Conservation (phyloP, 2,113 vertebrate genomes). For the Deroptyus accipitrinus region DNA sequence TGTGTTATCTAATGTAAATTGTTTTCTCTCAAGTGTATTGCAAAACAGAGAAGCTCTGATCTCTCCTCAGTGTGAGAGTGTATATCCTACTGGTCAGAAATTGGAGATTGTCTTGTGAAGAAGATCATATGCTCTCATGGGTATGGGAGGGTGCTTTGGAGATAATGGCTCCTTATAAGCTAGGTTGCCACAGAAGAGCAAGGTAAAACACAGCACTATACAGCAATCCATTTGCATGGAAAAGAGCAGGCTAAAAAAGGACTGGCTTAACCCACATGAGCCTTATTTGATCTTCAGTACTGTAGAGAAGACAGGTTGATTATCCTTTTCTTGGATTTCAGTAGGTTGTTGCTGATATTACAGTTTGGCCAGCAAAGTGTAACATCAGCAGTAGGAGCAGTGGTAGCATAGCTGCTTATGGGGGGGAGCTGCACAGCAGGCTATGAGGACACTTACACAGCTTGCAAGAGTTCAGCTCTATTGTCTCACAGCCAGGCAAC, state of each 20-base stretch:
- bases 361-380: not conserved
- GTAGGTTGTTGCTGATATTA: not conserved
- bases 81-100: not conserved
- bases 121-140: not conserved
- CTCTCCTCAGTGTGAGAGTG: not conserved
- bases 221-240: not conserved
- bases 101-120: not conserved
- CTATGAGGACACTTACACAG: not conserved
- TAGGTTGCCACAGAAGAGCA: not conserved
- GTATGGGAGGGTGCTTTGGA: not conserved
- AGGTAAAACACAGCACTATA: not conserved
- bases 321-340: not conserved
- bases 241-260: not conserved
- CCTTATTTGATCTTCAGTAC: not conserved
- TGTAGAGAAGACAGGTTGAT: not conserved
- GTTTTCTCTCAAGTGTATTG: not conserved
- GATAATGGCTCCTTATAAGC: not conserved
- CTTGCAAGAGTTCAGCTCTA: not conserved
- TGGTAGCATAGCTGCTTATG: not conserved
- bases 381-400: not conserved
- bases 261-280: not conserved
- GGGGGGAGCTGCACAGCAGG: not conserved
- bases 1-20: not conserved
- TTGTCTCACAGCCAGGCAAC: not conserved
- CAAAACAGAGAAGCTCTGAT: not conserved